Evolutionary conservation across 1,140 invertebrate genomes (phyloP).

Genomic region (Drosophila sechellia): DNA sequence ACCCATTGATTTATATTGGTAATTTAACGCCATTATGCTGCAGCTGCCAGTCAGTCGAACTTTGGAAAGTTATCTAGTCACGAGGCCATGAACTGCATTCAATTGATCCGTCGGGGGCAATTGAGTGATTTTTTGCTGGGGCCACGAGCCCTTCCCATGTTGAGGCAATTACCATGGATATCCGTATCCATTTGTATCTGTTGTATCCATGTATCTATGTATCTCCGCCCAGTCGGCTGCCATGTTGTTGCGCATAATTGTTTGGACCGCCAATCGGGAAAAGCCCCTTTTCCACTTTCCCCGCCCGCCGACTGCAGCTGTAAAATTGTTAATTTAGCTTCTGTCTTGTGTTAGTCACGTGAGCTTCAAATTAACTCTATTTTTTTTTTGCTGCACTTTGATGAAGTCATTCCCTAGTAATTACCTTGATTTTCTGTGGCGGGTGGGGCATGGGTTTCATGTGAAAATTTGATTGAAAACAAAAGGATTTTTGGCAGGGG

Average conservation of each 20-base stretch:
- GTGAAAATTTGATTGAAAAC: slow-evolving; percentile 33
- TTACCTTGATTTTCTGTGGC: slow-evolving; percentile 27
- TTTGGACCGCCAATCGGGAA: slow-evolving; percentile 54
- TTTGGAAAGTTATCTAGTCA: slow-evolving; percentile 70
- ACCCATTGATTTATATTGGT: slow-evolving; percentile 81
- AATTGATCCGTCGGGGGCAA: slow-evolving; percentile 57
- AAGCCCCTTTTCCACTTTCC: slow-evolving; percentile 40
- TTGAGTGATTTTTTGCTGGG: slow-evolving; percentile 44
- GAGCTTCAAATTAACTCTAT: slow-evolving; percentile 68
- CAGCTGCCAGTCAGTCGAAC: slow-evolving; percentile 48
- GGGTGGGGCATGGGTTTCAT: slow-evolving; percentile 13
- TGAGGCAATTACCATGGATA: slow-evolving; percentile 35
- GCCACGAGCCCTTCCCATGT: slow-evolving; percentile 39
- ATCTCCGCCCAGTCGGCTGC: slow-evolving; percentile 51
- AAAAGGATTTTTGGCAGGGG: slow-evolving; percentile 2
- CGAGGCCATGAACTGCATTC: slow-evolving; percentile 68
- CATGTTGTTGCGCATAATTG: slow-evolving; percentile 73
- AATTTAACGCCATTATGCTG: slow-evolving; percentile 78
- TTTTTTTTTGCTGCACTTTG: slow-evolving; percentile 36
- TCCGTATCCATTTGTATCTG: slow-evolving; percentile 12
- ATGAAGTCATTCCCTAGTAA: slow-evolving; percentile 29
- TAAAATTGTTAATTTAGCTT: slow-evolving; percentile 80
- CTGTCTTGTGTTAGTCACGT: slow-evolving; percentile 77
- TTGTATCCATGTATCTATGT: neutral
- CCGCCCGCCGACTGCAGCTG: slow-evolving; percentile 43